A percentile compares a stretch with the other conserved stretches of the same genome.
Evolutionary conservation across 2,797 vertebrate genomes (phyloP).

Genomic region (Acipenser ruthenus): DNA sequence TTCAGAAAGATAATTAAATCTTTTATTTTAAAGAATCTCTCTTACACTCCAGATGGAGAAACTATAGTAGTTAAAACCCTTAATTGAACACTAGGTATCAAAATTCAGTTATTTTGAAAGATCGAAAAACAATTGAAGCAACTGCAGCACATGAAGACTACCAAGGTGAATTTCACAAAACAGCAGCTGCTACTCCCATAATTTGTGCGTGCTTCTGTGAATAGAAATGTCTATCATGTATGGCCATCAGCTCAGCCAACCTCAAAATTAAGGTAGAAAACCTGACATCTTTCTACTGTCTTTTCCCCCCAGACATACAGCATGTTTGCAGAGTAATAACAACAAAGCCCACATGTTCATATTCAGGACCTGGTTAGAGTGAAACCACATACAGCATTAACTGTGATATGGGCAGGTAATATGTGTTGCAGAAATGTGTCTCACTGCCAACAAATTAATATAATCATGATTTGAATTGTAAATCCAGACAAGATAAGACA

Average conservation of each 20-base stretch:
- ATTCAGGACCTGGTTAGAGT: slow-evolving; percentile 5
- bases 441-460: too few relatives aligned
- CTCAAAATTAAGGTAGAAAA: background rate
- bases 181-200: slow-evolving; percentile 19
- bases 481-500: too few relatives aligned
- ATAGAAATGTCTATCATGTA: slow-evolving; percentile 11
- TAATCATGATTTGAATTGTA: too few relatives aligned
- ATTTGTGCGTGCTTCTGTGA: slow-evolving; percentile 17
- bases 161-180: slow-evolving; percentile 20
- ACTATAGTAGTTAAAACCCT: too few relatives aligned
- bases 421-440: too few relatives aligned
- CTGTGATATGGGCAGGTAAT: background rate
- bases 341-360: background rate
- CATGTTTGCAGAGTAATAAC: too few relatives aligned
- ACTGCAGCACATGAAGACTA: slow-evolving; percentile 15
- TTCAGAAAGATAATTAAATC: too few relatives aligned
- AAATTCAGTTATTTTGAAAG: slow-evolving; percentile 11
- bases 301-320: background rate
- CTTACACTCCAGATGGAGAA: too few relatives aligned
- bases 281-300: slow-evolving; percentile 9
- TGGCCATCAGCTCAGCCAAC: background rate
- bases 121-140: slow-evolving; percentile 23
- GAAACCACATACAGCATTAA: slow-evolving; percentile 8
- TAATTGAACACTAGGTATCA: too few relatives aligned
- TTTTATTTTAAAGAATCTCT: too few relatives aligned